A percentile compares a stretch with the other conserved stretches of the same genome.
These are phyloP conservation scores for Mormyrops boulengeri DNA, from an alignment of 2,797 vertebrate species.

Conservation along the genomic window DNA sequence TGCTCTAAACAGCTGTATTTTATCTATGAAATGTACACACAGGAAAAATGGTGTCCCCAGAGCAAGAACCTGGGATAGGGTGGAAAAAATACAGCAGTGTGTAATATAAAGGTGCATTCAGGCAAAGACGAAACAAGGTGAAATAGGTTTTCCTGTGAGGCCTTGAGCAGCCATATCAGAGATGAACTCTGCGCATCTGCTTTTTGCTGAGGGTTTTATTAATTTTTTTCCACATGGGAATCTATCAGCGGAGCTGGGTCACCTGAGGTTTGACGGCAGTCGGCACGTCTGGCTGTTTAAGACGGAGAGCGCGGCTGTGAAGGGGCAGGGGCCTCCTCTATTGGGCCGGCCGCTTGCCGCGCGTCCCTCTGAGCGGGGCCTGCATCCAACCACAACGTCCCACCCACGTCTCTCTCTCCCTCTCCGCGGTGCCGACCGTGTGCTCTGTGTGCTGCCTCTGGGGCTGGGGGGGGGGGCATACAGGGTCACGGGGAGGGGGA, in stretches of 20 bases:
- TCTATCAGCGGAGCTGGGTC: conserved; percentile 50
- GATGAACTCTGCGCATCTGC: conserved; percentile 53
- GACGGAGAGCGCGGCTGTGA: neutral
- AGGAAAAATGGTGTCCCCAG: neutral
- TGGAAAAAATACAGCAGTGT: neutral
- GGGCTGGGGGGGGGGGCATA: conserved; percentile 22
- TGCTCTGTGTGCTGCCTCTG: neutral
- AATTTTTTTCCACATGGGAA: conserved; percentile 45
- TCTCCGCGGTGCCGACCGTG: neutral
- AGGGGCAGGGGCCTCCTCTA: neutral
- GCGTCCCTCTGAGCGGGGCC: neutral
- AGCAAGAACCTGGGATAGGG: neutral
- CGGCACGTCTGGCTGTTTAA: conserved; percentile 8
- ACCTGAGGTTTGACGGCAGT: conserved; percentile 43
- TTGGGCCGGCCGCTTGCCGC: neutral
- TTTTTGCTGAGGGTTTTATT: conserved; percentile 52
- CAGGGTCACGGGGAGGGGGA: conserved; percentile 32
- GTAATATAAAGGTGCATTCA: neutral
- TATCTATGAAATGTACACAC: neutral
- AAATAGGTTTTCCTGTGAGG: neutral
- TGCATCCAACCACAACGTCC: neutral
- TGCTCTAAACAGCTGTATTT: neutral
- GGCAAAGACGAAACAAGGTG: neutral
- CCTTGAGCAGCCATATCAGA: conserved; percentile 53
- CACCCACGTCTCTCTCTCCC: neutral